Base-by-base conservation (phyloP, 2,888 invertebrate genomes). In the Tryphoninae sp. region DNA sequence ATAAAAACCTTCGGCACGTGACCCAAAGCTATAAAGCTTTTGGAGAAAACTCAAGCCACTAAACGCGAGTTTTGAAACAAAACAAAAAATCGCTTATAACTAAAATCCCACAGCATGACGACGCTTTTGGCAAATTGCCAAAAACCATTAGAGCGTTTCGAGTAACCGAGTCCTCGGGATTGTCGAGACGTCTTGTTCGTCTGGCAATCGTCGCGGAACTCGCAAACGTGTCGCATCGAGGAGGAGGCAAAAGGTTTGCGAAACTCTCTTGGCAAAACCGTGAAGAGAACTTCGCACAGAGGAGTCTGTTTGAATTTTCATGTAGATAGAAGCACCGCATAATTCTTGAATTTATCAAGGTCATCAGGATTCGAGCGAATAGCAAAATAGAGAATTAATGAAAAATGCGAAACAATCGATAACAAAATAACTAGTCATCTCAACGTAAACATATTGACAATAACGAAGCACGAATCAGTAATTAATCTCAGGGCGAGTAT, bases 401-500 rank as follows among this genome's bases (percentile, higher is more conserved):
- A 51, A 76, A 33, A 77, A 77, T n/a, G 51, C 19, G 23, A 11
- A 58, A 45, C 16, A 53, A 42, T n/a, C n/a, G 11, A 65, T 69
- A 59, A 49, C 45, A 26, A 26, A 75, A 58, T 49, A 0, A n/a
- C 23, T 74, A 22, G 64, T 55, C 11, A 33, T 16, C 45, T 61
- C 13, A 33, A 72, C 26, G 23, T 58, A 1, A 42, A 26, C 51
- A 26, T 58, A 72, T 45, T 45, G 26, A 1, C 33, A 58, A 58
- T 53, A 42, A 33, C 40, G 9, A 55, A 78, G 67, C 81, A 81
- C 75, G 75, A 75, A 81, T 81, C 78, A 75, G 78, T 33, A 33
- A 33, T 33, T 33, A 33, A 33, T 33, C 7, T 33, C 33, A 33
- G 33, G 33, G 6, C 33, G 33, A 33, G 33, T 33, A 6, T 33